Base-by-base conservation (phyloP, 2,888 invertebrate genomes). In the Anticlea derivata region DNA sequence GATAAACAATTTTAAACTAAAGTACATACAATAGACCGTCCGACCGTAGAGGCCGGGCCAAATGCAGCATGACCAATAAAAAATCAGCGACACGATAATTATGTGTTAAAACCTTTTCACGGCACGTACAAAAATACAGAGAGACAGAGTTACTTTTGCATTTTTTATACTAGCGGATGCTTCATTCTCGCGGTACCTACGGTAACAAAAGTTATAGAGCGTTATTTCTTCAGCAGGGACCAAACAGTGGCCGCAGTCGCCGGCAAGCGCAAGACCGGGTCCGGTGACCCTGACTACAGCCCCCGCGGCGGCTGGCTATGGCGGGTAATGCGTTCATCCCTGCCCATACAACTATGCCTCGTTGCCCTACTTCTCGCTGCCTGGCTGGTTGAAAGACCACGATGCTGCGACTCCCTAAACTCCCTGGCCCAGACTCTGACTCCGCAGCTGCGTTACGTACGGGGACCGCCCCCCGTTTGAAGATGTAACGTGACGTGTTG, bases 371-470 rank as follows among this genome's bases (percentile, higher is more conserved):
- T 96, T 39, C 93, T 95, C 56, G 95, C 95, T 20, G 95, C 95
- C 7, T 96, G 94, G 83, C 90, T 95, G 27, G 91, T 95, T 11
- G 95, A 95, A 66, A 93, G 95, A 4, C 95, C 95, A 0, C 92
- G 94, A 38, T 96, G 96, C 81, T 96, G 96, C 82, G 95, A 96
- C 75, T 93, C 94, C 46, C 91, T 95, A 68, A 95, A 96, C 86
- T 95, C 94, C 46, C 92, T 95, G 58, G 94, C 94, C 41, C 92
- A 95, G 67, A 94, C 95, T 0, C 83, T 96, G 29, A 94, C 94
- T n/a, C 96, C 96, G 3, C 95, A 96, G 70, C 88, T 96, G 48
- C 94, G 95, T 65, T 96, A 96, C 78, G 93, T 96, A n/a, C 93
- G 94, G 53, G 96, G 96, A 57, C 96, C 96, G 7, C 96, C 96